These are phyloP conservation scores for Camelus dromedarius DNA, from an alignment of 2,113 vertebrate species.

Conservation along the genomic window DNA sequence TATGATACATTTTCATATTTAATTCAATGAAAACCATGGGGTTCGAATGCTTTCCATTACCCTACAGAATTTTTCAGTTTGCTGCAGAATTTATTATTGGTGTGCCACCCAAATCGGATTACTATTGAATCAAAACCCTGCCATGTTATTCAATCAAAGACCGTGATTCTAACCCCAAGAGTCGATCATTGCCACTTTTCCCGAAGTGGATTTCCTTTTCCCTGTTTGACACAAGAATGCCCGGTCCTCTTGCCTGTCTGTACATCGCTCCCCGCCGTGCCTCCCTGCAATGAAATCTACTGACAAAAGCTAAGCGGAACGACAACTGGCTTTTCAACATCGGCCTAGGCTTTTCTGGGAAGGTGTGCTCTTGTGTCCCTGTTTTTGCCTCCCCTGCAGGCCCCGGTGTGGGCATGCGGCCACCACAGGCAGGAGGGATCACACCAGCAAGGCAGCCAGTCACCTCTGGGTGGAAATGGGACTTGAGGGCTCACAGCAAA, in stretches of 20 bases:
- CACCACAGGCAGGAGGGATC: neutral
- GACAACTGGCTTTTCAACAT: constrained; percentile 24
- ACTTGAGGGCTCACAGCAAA: neutral
- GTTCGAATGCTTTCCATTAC: constrained; percentile 82
- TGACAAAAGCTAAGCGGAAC: neutral
- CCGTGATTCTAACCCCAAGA: constrained; percentile 75
- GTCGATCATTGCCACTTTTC: constrained; percentile 79
- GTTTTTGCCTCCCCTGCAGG: neutral
- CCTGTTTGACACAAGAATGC: constrained; percentile 36
- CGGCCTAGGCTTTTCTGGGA: neutral
- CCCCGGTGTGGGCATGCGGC: neutral
- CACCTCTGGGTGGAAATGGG: neutral
- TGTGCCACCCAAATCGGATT: constrained; percentile 82
- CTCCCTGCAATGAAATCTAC: neutral
- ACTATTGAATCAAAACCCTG: constrained; percentile 83
- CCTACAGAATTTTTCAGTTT: constrained; percentile 83
- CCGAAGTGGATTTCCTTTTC: constrained; percentile 66
- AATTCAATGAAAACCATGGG: constrained; percentile 84
- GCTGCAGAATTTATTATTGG: constrained; percentile 83
- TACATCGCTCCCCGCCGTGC: neutral
- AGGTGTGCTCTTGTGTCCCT: neutral
- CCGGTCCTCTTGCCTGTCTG: neutral
- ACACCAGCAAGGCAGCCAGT: constrained; percentile 2
- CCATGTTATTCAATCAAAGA: constrained; percentile 83
- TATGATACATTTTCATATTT: constrained; percentile 85